Evolutionary conservation across 2,888 invertebrate genomes (phyloP).

Genomic region (Embidobia sp.): DNA sequence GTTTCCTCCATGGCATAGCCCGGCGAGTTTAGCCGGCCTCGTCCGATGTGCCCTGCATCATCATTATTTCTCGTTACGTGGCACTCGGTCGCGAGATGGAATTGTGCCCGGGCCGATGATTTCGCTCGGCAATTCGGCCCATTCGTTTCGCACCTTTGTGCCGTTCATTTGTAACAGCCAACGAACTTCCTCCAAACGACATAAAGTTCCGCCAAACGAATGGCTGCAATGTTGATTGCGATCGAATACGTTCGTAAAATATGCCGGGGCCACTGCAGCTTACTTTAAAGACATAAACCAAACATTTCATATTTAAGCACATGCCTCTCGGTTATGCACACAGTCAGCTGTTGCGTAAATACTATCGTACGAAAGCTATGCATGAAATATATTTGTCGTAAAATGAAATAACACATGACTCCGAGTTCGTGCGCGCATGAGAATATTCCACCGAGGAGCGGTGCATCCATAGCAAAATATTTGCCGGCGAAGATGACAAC

Average conservation of each 20-base stretch:
- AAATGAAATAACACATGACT: conserved; percentile 23
- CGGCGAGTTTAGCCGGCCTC: conserved; percentile 20
- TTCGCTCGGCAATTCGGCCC: conserved; percentile 1
- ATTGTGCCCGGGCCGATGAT: conserved; percentile 32
- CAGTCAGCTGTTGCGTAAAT: conserved; percentile 32
- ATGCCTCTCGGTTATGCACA: conserved; percentile 13
- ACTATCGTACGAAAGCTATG: conserved; percentile 1
- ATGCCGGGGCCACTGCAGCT: too few species aligned
- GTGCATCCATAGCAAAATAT: neutral
- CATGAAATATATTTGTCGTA: conserved; percentile 25
- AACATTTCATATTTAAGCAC: conserved; percentile 13
- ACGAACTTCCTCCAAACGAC: neutral
- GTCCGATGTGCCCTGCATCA: conserved; percentile 40
- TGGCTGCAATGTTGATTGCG: neutral
- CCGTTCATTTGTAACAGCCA: conserved; percentile 4
- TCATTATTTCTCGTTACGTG: conserved; percentile 48
- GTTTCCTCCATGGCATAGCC: conserved; percentile 39
- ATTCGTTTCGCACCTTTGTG: conserved; percentile 19
- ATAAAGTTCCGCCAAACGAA: neutral
- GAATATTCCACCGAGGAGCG: too few species aligned
- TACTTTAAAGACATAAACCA: conserved; percentile 7
- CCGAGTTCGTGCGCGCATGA: neutral
- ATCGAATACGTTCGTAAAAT: neutral
- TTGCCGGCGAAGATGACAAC: neutral
- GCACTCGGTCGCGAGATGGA: conserved; percentile 36